phyloP scores from a whole-genome alignment of 2,888 invertebrate species.

The Cheilosia pagana region DNA sequence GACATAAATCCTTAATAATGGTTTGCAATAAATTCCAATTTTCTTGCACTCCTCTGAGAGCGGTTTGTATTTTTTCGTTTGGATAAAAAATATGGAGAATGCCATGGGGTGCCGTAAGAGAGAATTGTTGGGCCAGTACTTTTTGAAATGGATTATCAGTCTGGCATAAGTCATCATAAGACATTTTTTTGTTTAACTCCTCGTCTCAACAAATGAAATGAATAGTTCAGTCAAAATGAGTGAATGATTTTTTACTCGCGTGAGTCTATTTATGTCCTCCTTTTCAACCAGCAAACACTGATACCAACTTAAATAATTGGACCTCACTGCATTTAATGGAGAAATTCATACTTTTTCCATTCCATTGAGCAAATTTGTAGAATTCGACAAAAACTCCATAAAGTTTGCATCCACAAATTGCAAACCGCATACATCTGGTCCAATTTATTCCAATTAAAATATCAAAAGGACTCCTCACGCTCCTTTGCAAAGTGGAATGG shows the following conservation, averaged over 20 bases:
- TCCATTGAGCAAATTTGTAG: too few species aligned
- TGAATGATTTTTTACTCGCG: too few species aligned
- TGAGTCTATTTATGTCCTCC: too few species aligned
- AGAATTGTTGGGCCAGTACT: not conserved
- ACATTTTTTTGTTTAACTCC: too few species aligned
- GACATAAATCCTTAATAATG: conserved; percentile 42
- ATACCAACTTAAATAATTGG: too few species aligned
- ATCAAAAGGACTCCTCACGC: not conserved
- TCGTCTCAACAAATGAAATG: too few species aligned
- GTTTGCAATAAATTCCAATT: conserved; percentile 26
- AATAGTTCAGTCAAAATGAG: too few species aligned
- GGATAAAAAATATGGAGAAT: not conserved
- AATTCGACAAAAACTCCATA: not conserved
- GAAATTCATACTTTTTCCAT: too few species aligned
- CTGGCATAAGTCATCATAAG: too few species aligned
- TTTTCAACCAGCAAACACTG: too few species aligned
- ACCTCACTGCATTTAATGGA: too few species aligned
- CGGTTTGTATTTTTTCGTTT: not conserved
- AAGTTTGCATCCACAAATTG: not conserved
- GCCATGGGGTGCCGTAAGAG: not conserved
- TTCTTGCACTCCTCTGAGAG: not conserved
- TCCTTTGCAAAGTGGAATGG: not conserved
- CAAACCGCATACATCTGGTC: not conserved
- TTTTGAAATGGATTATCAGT: too few species aligned
- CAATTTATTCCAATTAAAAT: conserved; percentile 42